Conservation (phyloP, 2,797 vertebrate species). For the Phrynocephalus vlangalii region DNA sequence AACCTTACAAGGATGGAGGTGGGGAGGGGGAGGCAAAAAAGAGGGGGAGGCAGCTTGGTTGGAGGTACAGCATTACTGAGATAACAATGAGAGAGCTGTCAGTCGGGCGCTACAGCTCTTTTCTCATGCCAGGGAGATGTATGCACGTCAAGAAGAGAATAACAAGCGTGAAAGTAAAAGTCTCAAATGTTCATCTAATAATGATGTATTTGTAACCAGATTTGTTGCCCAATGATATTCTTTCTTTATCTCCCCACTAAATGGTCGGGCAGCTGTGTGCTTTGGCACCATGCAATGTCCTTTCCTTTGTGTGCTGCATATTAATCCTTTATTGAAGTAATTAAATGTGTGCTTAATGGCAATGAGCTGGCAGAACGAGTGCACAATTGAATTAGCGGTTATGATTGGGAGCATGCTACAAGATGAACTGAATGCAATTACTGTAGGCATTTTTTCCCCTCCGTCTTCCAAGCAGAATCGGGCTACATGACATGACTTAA, state of each 20-base stretch:
- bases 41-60: conserved; percentile 32
- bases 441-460: conserved; percentile 80
- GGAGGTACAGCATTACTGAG: conserved; percentile 59
- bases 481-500: conserved; percentile 92
- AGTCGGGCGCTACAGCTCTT: conserved; percentile 76
- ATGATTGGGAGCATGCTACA: conserved; percentile 92
- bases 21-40: conserved; percentile 1
- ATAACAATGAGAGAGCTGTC: conserved; percentile 84
- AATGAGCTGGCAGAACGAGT: conserved; percentile 93
- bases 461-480: conserved; percentile 78
- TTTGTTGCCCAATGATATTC: conserved; percentile 81
- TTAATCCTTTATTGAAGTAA: conserved; percentile 98
- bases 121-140: conserved; percentile 78
- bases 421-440: conserved; percentile 98
- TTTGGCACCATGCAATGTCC: conserved; percentile 81
- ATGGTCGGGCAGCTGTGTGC: conserved; percentile 89
- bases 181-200: conserved; percentile 88
- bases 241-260: conserved; percentile 84
- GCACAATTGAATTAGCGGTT: conserved; percentile 97
- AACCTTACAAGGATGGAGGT: conserved; percentile 78
- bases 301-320: conserved; percentile 92
- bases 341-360: conserved; percentile 97
- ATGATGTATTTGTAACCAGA: conserved; percentile 89
- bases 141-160: conserved; percentile 78
- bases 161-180: conserved; percentile 85